Evolutionary conservation across 1,140 invertebrate species (phyloP).

Genomic region (Saccostrea glomerata): DNA sequence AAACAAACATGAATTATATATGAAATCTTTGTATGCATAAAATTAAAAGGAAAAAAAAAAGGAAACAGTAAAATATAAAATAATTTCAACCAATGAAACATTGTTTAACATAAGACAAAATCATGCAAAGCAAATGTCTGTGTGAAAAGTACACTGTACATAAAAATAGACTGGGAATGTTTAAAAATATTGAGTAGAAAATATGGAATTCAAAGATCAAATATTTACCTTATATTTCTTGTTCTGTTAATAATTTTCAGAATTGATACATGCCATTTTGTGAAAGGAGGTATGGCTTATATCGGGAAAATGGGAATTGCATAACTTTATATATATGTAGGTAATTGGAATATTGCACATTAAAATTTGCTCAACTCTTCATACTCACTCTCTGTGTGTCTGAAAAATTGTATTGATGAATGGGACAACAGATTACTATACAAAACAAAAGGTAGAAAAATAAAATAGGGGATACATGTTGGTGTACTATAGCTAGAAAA

Average conservation of each 20-base stretch:
- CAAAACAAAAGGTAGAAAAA: neutral
- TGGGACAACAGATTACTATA: neutral
- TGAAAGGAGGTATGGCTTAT: neutral
- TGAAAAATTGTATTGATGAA: conserved; percentile 11
- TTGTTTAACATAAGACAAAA: too few species aligned
- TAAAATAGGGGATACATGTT: neutral
- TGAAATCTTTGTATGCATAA: too few species aligned
- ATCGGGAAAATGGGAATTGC: neutral
- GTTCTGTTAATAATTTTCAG: neutral
- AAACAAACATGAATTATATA: too few species aligned
- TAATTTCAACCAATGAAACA: too few species aligned
- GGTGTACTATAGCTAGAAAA: neutral
- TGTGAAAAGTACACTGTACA: neutral
- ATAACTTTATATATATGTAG: neutral
- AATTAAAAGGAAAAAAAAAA: too few species aligned
- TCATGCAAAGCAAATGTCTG: too few species aligned
- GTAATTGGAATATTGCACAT: neutral
- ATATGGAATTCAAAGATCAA: neutral
- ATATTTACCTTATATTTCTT: neutral
- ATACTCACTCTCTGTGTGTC: conserved; percentile 1
- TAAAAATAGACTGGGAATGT: neutral
- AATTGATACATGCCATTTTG: neutral
- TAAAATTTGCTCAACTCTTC: neutral
- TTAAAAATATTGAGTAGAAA: neutral
- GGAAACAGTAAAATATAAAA: too few species aligned